These are phyloP conservation scores for Xiphophorus hellerii DNA, from an alignment of 2,113 vertebrate species.

Conservation along the genomic window DNA sequence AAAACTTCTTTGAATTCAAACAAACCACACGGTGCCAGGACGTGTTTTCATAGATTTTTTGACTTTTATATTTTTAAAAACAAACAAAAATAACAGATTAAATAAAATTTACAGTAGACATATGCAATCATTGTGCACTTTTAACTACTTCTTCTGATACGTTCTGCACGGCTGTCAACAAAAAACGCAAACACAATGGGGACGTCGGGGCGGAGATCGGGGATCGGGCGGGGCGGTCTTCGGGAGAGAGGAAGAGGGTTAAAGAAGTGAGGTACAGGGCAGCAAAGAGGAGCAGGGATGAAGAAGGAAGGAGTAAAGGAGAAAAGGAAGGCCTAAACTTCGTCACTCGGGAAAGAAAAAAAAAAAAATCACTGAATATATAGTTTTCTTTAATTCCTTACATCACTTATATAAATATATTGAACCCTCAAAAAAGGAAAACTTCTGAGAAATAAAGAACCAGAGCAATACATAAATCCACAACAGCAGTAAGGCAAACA, in stretches of 20 bases:
- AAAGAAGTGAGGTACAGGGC: too few relatives aligned
- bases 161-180: constrained; percentile 83
- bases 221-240: too few relatives aligned
- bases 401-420: constrained; percentile 89
- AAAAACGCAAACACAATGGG: constrained; percentile 78
- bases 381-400: constrained; percentile 86
- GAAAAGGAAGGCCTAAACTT: constrained; percentile 73
- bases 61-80: constrained; percentile 89
- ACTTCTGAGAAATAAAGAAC: constrained; percentile 63
- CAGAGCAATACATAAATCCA: constrained; percentile 82
- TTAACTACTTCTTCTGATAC: constrained; percentile 85
- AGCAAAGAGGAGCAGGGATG: constrained; percentile 44
- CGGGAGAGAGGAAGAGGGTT: too few relatives aligned
- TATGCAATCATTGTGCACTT: constrained; percentile 86
- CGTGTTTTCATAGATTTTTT: constrained; percentile 68
- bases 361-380: constrained; percentile 85
- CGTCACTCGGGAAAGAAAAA: constrained; percentile 72
- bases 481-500: constrained; percentile 86
- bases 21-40: constrained; percentile 49
- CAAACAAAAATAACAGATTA: constrained; percentile 86
- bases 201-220: constrained; percentile 38
- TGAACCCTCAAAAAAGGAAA: constrained; percentile 72
- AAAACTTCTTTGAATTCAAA: not conserved
- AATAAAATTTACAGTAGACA: constrained; percentile 88
- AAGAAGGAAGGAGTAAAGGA: constrained; percentile 52